These are phyloP conservation scores for Drosophila tanythrix DNA, from an alignment of 2,888 invertebrate species.

Conservation along the genomic window DNA sequence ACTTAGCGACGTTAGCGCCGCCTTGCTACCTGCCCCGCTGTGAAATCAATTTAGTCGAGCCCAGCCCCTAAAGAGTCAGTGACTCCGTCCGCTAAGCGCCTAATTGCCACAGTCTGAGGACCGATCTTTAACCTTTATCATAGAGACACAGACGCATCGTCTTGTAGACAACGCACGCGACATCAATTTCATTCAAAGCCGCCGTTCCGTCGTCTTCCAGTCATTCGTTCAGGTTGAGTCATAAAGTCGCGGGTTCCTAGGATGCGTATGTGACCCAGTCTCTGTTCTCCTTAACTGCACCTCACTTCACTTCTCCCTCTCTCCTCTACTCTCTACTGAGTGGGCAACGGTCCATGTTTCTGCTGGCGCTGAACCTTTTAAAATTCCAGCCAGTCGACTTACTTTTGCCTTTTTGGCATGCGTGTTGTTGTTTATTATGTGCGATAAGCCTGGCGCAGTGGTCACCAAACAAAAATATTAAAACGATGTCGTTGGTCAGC, in stretches of 20 bases:
- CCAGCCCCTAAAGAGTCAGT: conserved; percentile 60
- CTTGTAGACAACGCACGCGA: conserved; percentile 75
- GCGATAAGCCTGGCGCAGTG: conserved; percentile 71
- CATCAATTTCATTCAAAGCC: conserved; percentile 71
- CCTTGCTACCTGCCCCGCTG: conserved; percentile 74
- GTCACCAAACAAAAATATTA: conserved; percentile 58
- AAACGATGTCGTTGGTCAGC: conserved; percentile 56
- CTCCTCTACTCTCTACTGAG: conserved; percentile 5
- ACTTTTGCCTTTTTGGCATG: conserved; percentile 53
- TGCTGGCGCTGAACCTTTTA: conserved; percentile 82
- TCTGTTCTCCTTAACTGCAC: conserved; percentile 29
- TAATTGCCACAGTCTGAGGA: conserved; percentile 66
- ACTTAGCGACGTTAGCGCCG: conserved; percentile 45
- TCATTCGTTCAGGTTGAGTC: conserved; percentile 61
- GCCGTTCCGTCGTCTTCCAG: conserved; percentile 18
- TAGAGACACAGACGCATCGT: conserved; percentile 48
- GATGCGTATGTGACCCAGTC: conserved; percentile 74
- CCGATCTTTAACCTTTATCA: conserved; percentile 67
- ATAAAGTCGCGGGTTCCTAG: conserved; percentile 72
- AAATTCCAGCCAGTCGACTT: conserved; percentile 80
- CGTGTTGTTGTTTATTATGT: conserved; percentile 77
- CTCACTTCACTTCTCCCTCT: conserved; percentile 18
- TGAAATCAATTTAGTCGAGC: conserved; percentile 81
- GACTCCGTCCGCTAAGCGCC: conserved; percentile 64
- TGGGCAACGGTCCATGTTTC: conserved; percentile 44